Evolutionary conservation across 1,140 invertebrate genomes (phyloP).

Genomic region (Plectrocnemia conspersa): DNA sequence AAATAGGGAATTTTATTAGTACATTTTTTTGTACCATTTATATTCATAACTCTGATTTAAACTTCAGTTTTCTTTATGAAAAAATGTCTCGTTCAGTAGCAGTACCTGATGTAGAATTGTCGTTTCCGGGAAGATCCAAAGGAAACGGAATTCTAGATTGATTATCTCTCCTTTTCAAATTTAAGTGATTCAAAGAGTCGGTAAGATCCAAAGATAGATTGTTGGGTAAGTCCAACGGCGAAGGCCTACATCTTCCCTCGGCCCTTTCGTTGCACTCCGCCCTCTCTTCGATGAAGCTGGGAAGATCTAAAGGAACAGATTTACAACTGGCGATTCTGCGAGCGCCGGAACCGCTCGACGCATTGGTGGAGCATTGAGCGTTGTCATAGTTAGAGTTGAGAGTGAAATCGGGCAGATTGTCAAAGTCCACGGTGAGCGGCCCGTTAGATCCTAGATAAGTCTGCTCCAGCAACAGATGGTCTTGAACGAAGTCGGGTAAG

Average conservation of each 20-base stretch:
- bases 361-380: neutral
- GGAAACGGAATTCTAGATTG: slow-evolving; percentile 44
- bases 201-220: slow-evolving; percentile 47
- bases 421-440: slow-evolving; percentile 46
- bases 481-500: slow-evolving; percentile 63
- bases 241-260: slow-evolving; percentile 25
- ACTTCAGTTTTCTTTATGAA: too few species aligned
- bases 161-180: slow-evolving; percentile 40
- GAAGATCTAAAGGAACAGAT: slow-evolving; percentile 22
- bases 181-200: slow-evolving; percentile 47
- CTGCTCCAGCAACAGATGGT: slow-evolving; percentile 60
- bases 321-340: slow-evolving; percentile 10
- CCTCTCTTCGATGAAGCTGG: slow-evolving; percentile 13
- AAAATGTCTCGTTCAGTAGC: too few species aligned
- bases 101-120: slow-evolving; percentile 37
- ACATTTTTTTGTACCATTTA: too few species aligned
- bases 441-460: slow-evolving; percentile 52
- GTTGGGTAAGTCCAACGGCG: slow-evolving; percentile 41
- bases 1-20: too few species aligned
- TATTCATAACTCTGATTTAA: too few species aligned
- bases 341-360: too few species aligned
- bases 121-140: slow-evolving; percentile 46
- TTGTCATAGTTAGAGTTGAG: slow-evolving; percentile 41
- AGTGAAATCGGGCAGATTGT: slow-evolving; percentile 59
- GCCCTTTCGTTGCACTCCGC: neutral